Base-by-base conservation (phyloP, 1,140 invertebrate species). In the Papilio aristodemus region DNA sequence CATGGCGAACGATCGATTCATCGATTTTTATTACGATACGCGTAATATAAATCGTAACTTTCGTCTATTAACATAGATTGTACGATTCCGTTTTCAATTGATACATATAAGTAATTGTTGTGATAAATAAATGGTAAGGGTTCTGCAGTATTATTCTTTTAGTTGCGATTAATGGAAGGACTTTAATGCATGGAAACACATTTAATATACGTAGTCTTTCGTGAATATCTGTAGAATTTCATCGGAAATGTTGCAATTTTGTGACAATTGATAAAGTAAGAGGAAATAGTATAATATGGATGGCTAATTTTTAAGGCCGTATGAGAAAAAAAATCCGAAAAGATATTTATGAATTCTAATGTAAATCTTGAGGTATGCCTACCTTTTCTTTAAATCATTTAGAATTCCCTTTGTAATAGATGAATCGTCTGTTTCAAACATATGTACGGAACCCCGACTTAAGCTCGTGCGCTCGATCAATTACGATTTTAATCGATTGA, bases 391-490 rank as follows among this genome's bases (percentile, higher is more conserved):
- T 32, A 32, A 32, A 32, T 32, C 27, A 32, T 32, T n/a, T n/a
- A n/a, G n/a, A n/a, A n/a, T n/a, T n/a, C n/a, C n/a, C n/a, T n/a
- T n/a, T n/a, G n/a, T n/a, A n/a, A n/a, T 43, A 0, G 4, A 7
- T 22, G 22, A 1, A 22, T 54, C 7, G 2, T 54, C 1, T 25
- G 13, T 25, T 7, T 8, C 4, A 5, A 22, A 25, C 3, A 54
- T 25, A 5, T 4, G 19, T 46, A 54, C 25, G 63, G 63, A 66
- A 50, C 63, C 63, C 63, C 27, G 17, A 32, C 7, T 1, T 14
- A 11, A 8, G 17, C 79, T 82, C 85, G 83, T 87, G 85, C 83
- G 83, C 70, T 71, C 80, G 78, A 84, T 87, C 85, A 85, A 87
- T 86, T 86, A 86, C 73, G 73, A 78, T 80, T 72, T 73, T 71